Conservation (phyloP, 1,140 invertebrate genomes). For the Drosophila lini region DNA sequence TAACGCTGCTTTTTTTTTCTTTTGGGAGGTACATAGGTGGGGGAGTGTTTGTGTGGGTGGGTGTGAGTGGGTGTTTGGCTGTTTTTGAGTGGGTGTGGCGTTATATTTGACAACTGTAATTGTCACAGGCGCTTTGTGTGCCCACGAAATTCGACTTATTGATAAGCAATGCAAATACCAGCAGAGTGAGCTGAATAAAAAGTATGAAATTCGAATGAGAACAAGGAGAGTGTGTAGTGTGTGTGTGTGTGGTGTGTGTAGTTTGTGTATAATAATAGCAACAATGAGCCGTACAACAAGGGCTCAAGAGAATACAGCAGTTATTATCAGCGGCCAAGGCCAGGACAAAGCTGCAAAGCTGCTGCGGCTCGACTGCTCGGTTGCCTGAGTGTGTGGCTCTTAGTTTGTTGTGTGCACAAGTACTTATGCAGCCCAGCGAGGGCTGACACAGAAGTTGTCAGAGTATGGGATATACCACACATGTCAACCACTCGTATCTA, state of each 20-base stretch:
- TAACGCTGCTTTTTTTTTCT: conserved; percentile 48
- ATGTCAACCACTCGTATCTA: background rate
- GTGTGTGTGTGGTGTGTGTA: background rate
- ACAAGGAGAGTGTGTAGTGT: background rate
- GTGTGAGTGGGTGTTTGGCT: conserved; percentile 14
- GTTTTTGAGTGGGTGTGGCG: conserved; percentile 16
- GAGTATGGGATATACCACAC: background rate
- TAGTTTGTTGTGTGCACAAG: conserved; percentile 38
- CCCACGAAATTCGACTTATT: conserved; percentile 59
- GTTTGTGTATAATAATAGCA: conserved; percentile 19
- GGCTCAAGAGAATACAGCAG: conserved; percentile 19
- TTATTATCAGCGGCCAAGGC: conserved; percentile 59
- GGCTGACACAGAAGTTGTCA: conserved; percentile 16
- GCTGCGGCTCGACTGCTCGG: conserved; percentile 33
- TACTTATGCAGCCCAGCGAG: conserved; percentile 50
- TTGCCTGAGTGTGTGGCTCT: conserved; percentile 14
- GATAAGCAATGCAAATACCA: conserved; percentile 66
- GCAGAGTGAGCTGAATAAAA: conserved; percentile 8
- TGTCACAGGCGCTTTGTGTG: conserved; percentile 57
- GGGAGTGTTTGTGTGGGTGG: conserved; percentile 11
- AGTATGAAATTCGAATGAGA: conserved; percentile 10
- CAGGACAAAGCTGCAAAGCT: conserved; percentile 50
- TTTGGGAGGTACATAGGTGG: background rate
- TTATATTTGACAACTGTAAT: conserved; percentile 77
- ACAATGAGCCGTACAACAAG: conserved; percentile 10